Conservation (phyloP, 2,888 invertebrate genomes). For the Himalopsyche tibetana region DNA sequence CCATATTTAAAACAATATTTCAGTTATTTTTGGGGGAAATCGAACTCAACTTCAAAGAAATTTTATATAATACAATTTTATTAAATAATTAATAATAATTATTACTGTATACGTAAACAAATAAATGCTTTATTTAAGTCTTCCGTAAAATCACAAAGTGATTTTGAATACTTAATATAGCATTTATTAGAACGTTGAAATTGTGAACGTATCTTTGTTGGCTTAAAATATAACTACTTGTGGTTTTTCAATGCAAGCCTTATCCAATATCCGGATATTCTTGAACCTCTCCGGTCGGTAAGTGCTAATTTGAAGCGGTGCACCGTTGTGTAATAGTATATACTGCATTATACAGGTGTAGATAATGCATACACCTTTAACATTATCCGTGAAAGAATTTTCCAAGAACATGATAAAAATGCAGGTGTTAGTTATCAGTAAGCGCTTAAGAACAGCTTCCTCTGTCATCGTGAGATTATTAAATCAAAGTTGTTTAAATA, state of each 20-base stretch:
- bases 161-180: no score
- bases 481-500: background rate
- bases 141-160: no score
- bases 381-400: background rate
- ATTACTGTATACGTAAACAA: no score
- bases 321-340: conserved; percentile 14
- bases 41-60: no score
- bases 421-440: background rate
- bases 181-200: no score
- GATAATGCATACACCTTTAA: background rate
- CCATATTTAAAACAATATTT: no score
- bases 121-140: no score
- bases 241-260: conserved; percentile 24
- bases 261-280: conserved; percentile 40
- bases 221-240: background rate
- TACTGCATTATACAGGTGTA: background rate
- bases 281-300: conserved; percentile 14
- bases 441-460: background rate
- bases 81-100: no score
- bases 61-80: no score
- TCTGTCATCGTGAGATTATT: background rate
- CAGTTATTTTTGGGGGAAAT: no score
- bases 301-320: conserved; percentile 41
- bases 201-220: background rate
- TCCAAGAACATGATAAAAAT: background rate